phyloP scores from a whole-genome alignment of 1,140 invertebrate species.

The Apolygus lucorum region DNA sequence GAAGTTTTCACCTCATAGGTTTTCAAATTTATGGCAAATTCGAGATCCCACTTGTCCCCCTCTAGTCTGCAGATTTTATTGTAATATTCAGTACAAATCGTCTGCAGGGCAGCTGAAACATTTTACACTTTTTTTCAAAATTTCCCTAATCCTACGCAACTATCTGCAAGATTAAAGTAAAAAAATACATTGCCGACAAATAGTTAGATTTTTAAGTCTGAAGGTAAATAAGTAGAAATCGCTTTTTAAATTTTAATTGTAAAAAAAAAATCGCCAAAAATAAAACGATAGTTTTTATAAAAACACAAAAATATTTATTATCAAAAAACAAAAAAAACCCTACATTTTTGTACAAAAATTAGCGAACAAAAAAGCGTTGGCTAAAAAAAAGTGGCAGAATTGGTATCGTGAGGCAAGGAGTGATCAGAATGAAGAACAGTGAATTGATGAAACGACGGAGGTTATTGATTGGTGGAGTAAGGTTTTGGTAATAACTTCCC shows the following conservation, averaged over 20 bases:
- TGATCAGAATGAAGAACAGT: too few relatives aligned
- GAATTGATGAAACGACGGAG: too few relatives aligned
- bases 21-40: conserved; percentile 88
- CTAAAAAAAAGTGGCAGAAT: background rate
- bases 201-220: background rate
- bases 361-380: background rate
- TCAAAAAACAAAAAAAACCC: background rate
- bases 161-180: background rate
- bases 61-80: conserved; percentile 81
- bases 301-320: background rate
- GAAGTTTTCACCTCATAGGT: conserved; percentile 75
- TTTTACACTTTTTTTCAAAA: conserved; percentile 13
- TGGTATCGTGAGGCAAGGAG: too few relatives aligned
- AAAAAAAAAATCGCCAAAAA: background rate
- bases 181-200: background rate
- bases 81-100: conserved; percentile 91
- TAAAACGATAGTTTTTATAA: background rate
- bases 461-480: too few relatives aligned
- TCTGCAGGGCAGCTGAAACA: conserved; percentile 86
- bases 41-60: conserved; percentile 98
- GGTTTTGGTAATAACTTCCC: too few relatives aligned
- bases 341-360: background rate
- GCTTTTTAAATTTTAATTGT: too few relatives aligned
- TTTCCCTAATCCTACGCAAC: background rate
- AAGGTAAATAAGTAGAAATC: too few relatives aligned